Evolutionary conservation across 2,113 vertebrate species (phyloP).

Genomic region (Bagarius yarrelli): DNA sequence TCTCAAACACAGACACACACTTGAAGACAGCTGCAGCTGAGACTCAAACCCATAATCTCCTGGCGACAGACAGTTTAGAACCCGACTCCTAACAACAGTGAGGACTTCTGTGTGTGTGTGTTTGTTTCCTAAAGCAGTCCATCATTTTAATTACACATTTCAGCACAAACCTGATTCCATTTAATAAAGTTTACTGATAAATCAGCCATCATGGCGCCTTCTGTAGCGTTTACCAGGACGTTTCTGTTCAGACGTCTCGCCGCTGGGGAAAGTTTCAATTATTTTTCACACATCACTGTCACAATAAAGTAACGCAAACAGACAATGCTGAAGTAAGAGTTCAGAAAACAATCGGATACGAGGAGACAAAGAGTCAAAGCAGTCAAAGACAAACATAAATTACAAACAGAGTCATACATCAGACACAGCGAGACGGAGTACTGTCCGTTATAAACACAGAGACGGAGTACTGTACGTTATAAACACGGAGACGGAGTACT

Average conservation of each 20-base stretch:
- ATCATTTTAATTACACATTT: not conserved
- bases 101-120: not conserved
- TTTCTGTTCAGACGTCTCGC: not conserved
- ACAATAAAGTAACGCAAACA: not conserved
- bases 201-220: not conserved
- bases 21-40: no score
- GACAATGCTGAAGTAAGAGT: not conserved
- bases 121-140: not conserved
- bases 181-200: not conserved
- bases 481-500: no score
- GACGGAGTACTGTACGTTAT: no score
- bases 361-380: not conserved
- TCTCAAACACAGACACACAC: no score
- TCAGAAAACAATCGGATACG: not conserved
- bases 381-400: not conserved
- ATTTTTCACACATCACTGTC: not conserved
- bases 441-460: no score
- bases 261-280: not conserved
- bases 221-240: not conserved
- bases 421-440: no score
- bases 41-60: not conserved
- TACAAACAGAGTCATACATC: not conserved
- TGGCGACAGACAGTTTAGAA: no score
- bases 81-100: no score
- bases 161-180: not conserved